Base-by-base conservation (phyloP, 2,797 vertebrate species). In the Jordanella pulchra region DNA sequence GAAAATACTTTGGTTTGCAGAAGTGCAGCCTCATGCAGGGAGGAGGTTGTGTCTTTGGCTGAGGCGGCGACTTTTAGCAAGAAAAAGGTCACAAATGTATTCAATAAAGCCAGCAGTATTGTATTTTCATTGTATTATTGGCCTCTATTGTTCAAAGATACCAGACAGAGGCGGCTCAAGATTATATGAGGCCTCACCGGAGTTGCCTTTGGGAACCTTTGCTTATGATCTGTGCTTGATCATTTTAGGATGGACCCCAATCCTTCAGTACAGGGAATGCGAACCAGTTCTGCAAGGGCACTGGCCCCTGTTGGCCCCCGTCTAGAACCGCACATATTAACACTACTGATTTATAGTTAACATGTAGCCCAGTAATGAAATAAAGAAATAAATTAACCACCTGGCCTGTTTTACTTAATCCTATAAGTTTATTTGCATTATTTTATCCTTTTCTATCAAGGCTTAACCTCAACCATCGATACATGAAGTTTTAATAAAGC, bases 1-100 rank as follows among this genome's bases (percentile, higher is more conserved):
- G 77, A 30, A 21, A 23, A 76, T 63, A 65, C 71, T 70, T 69
- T 50, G 72, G 71, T 77, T 67, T 32, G 28, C 71, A 83, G 65
- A 80, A 82, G 78, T 77, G 84, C 86, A 76, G 83, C 69, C 58
- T 88, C 90, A 84, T 17, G 81, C 80, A 77, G 84, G 82, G 84
- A 84, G 53, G 70, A 12, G 58, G 83, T 69, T 54, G 75, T 30
- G 78, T 69, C 72, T 80, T 71, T 75, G 63, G 74, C 69, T 76
- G 35, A 79, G 51, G 68, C 44, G 78, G 71, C 75, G 32, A 64
- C 27, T 60, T 39, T 45, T 18, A 67, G 56, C 18, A 12, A 65
- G 79, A 44, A 61, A 83, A 65, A 81, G 76, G 77, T 85, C 77
- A 68, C 32, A 54, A 45, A 70, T n/a, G 64, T 67, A 65, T 79